These are phyloP conservation scores for Sphecodes monilicornis DNA, from an alignment of 2,888 invertebrate species.

Conservation along the genomic window DNA sequence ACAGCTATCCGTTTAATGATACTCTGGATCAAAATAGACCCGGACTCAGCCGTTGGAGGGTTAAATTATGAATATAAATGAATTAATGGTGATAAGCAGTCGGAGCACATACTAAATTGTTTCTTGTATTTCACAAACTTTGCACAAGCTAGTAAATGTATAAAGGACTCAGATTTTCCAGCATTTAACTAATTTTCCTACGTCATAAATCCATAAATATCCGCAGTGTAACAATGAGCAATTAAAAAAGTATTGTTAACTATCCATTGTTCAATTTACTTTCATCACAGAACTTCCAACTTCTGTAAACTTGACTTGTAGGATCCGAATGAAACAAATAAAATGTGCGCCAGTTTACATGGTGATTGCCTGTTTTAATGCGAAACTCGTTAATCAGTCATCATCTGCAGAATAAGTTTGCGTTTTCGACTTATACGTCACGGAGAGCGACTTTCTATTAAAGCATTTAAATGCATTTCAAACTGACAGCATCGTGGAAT, in stretches of 20 bases:
- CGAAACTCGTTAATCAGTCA: not conserved
- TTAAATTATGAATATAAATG: no score
- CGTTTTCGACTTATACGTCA: not conserved
- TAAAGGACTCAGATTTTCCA: no score
- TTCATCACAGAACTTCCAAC: not conserved
- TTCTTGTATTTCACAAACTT: no score
- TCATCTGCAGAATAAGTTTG: not conserved
- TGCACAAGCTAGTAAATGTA: no score
- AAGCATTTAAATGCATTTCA: constrained; percentile 26
- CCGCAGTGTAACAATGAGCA: not conserved
- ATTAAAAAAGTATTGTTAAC: no score
- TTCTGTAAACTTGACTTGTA: not conserved
- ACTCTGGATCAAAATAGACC: no score
- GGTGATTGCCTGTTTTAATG: not conserved
- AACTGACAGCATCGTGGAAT: constrained; percentile 11
- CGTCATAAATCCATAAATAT: no score
- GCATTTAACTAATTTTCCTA: no score
- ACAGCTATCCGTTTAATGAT: no score
- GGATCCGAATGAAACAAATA: not conserved
- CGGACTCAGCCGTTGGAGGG: no score
- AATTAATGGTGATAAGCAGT: no score
- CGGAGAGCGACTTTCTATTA: constrained; percentile 24
- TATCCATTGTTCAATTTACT: not conserved
- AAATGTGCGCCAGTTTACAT: not conserved
- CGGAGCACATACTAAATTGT: no score